Evolutionary conservation across 2,888 invertebrate genomes (phyloP), one percentile per base, ranked within the genome.

Genomic region (Tholera decimalis): DNA sequence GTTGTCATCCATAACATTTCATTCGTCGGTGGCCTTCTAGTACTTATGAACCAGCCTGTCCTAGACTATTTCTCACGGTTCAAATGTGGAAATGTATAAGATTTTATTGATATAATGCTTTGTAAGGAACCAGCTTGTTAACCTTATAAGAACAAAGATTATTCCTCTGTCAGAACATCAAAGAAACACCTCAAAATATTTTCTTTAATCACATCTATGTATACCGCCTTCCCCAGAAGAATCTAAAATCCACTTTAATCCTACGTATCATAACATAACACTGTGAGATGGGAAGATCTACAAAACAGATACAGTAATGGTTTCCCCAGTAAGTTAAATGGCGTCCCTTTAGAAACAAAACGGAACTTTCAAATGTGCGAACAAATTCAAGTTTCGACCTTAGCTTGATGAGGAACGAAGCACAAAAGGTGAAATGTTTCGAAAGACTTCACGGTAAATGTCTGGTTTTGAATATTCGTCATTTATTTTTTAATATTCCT

Each of bases 361-460:
- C 77, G 28, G 69, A 79, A 74, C 69, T 76, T 76, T 67, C 61
- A 55, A 81, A 75, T 64, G 65, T 71, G 71, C 67, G 64, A 78
- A 77, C 69, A 69, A 79, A 79, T 63, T 68, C 55, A 43, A 76
- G 74, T 73, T 78, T 59, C 53, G 53, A 47, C 63, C 37, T 26
- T 55, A 43, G 20, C 18, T 30, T 71, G 67, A 78, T 74, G 65
- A 47, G 67, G 18, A 60, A 43, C 24, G 39, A 13, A 33, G 57
- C 26, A 78, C 79, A 79, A 81, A 74, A 78, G 81, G 75, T 74
- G 66, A 76, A 75, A 72, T 60, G 66, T n/a, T 77, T 73, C 61
- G 18, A 69, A 26, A 49, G 58, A 65, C 60, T 62, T 44, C 28
- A 43, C 53, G 0, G 24, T 60, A 15, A 26, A 20, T 44, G 37